A percentile compares a stretch with the other conserved stretches of the same genome.
Conservation (phyloP, 1,140 invertebrate species). For the Sycobia sp. region DNA sequence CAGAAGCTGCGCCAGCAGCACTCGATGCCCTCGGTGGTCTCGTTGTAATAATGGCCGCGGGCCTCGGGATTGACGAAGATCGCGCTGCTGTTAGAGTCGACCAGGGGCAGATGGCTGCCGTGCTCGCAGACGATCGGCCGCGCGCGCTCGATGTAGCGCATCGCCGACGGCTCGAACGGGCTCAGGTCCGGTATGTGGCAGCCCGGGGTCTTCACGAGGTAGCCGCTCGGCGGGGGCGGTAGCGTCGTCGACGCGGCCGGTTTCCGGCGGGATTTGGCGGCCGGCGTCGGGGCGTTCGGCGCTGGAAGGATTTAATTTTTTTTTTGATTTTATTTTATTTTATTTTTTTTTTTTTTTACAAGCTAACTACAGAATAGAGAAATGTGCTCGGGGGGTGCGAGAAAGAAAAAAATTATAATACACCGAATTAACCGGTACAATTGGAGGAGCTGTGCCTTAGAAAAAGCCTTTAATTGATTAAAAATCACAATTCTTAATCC, state of each 20-base stretch:
- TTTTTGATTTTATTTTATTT: no score
- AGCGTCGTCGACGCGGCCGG: conserved; percentile 7
- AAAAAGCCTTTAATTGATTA: no score
- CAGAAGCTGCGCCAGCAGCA: conserved; percentile 72
- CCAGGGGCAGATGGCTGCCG: conserved; percentile 61
- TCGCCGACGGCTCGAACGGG: conserved; percentile 69
- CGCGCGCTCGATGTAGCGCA: conserved; percentile 55
- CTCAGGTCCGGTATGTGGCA: conserved; percentile 81
- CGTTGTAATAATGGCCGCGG: conserved; percentile 61
- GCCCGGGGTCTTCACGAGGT: conserved; percentile 72
- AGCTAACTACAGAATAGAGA: no score
- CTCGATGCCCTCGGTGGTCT: conserved; percentile 53
- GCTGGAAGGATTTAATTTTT: no score
- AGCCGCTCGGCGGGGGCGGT: conserved; percentile 47
- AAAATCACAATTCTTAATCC: no score
- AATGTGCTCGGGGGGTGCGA: no score
- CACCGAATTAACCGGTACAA: no score
- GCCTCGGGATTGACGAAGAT: conserved; percentile 62
- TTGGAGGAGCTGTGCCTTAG: no score
- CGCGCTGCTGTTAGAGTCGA: conserved; percentile 70
- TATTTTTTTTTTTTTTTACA: no score
- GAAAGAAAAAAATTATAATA: no score
- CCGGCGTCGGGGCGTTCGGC: no score
- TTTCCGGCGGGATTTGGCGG: no score
- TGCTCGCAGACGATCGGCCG: conserved; percentile 57